These are phyloP conservation scores for Mirza zaza DNA, from an alignment of 2,113 vertebrate genomes.

Conservation along the genomic window DNA sequence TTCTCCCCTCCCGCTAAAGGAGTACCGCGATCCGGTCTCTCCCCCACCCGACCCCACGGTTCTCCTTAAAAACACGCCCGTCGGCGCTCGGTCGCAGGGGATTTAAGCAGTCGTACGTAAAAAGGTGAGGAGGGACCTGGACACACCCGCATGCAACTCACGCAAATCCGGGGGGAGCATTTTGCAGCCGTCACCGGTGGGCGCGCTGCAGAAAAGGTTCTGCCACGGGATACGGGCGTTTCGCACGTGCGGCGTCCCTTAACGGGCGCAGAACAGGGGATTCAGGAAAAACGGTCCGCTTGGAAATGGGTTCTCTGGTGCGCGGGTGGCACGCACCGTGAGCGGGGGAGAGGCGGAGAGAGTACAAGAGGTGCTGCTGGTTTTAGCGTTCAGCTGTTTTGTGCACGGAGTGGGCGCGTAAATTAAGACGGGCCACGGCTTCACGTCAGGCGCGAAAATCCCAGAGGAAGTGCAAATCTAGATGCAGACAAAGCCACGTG, in stretches of 20 bases:
- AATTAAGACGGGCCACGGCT: accelerated
- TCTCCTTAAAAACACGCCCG: background rate
- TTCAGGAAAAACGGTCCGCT: accelerated
- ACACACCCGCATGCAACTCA: too few relatives aligned
- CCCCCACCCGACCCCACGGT: accelerated
- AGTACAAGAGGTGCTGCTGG: accelerated
- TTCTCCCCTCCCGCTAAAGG: background rate
- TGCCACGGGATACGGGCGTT: accelerated
- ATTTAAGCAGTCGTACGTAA: too few relatives aligned
- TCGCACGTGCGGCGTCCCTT: accelerated
- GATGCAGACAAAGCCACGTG: accelerated
- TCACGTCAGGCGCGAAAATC: too few relatives aligned
- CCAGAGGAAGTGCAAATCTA: accelerated
- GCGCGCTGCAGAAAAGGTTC: background rate
- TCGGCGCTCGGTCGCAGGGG: too few relatives aligned
- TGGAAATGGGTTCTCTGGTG: accelerated
- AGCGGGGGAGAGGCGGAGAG: accelerated
- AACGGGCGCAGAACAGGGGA: background rate
- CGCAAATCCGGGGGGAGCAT: too few relatives aligned
- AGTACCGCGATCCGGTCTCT: accelerated
- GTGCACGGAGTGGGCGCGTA: accelerated
- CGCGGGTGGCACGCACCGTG: accelerated
- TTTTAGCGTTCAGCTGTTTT: accelerated
- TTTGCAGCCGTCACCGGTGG: too few relatives aligned
- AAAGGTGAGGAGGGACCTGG: too few relatives aligned